Conservation (phyloP, 2,113 vertebrate species). For the Phyllostomus discolor region DNA sequence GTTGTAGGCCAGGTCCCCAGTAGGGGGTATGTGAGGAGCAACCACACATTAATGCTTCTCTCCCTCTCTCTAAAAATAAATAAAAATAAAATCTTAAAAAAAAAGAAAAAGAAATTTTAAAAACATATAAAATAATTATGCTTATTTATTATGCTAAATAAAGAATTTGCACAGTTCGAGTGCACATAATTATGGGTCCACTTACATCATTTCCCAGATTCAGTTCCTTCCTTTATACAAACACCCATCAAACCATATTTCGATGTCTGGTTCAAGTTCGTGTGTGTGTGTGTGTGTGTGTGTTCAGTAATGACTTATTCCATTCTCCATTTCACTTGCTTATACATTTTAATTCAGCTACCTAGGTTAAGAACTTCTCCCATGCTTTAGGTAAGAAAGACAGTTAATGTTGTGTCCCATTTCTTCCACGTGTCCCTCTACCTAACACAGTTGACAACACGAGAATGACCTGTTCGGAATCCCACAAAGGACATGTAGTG, state of each 20-base stretch:
- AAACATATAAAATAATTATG: background rate
- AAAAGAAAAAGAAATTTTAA: no score
- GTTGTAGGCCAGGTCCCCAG: no score
- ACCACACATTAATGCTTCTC: no score
- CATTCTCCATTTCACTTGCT: constrained; percentile 52
- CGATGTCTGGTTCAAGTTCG: constrained; percentile 13
- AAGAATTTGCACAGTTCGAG: background rate
- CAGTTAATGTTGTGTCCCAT: background rate
- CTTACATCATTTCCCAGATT: constrained; percentile 49
- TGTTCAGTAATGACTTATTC: constrained; percentile 51
- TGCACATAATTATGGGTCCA: background rate
- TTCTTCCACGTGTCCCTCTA: background rate
- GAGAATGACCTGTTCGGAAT: background rate
- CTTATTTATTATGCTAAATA: background rate
- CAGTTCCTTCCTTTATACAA: constrained; percentile 52
- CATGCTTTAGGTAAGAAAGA: background rate
- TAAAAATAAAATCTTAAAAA: no score
- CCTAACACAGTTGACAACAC: background rate
- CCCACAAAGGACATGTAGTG: background rate
- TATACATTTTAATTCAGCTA: constrained; percentile 50
- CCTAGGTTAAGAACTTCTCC: constrained; percentile 32
- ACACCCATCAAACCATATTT: constrained; percentile 55
- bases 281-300: background rate
- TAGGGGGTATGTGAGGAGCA: no score
- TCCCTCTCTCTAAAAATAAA: no score